These are phyloP conservation scores for Pseudococcus viburni DNA, from an alignment of 2,888 invertebrate species.

Conservation along the genomic window DNA sequence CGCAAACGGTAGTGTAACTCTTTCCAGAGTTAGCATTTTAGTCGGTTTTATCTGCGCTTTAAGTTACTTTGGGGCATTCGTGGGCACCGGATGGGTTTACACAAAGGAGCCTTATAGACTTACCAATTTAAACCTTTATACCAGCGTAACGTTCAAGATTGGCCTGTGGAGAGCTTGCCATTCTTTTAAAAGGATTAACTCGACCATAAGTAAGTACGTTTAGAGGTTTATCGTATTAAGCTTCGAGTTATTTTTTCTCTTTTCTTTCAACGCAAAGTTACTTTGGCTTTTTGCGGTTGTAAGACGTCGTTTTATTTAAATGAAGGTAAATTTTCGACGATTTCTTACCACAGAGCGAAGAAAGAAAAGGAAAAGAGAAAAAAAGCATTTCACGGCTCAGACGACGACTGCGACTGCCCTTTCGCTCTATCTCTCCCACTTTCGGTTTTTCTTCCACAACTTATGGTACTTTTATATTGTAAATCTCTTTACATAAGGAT, in stretches of 20 bases:
- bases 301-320: conserved; percentile 56
- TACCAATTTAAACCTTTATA: conserved; percentile 65
- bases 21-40: conserved; percentile 65
- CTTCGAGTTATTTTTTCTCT: conserved; percentile 56
- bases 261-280: conserved; percentile 43
- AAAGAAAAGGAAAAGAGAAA: conserved; percentile 28
- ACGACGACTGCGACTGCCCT: neutral
- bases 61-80: conserved; percentile 63
- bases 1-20: conserved; percentile 43
- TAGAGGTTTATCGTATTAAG: conserved; percentile 62
- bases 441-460: neutral
- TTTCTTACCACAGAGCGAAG: neutral
- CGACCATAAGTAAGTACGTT: conserved; percentile 66
- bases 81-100: conserved; percentile 66
- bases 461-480: conserved; percentile 2
- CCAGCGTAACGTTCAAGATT: conserved; percentile 65
- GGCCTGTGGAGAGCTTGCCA: conserved; percentile 66
- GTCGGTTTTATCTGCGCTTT: conserved; percentile 63
- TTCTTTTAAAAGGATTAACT: conserved; percentile 66
- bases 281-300: conserved; percentile 51
- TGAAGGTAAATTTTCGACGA: conserved; percentile 31
- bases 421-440: neutral
- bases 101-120: conserved; percentile 66
- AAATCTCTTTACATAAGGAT: conserved; percentile 30
- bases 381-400: conserved; percentile 44